Evolutionary conservation across 2,888 invertebrate genomes (phyloP), one percentile per base, ranked within the genome.

Genomic region (Dicyrtomina minuta): DNA sequence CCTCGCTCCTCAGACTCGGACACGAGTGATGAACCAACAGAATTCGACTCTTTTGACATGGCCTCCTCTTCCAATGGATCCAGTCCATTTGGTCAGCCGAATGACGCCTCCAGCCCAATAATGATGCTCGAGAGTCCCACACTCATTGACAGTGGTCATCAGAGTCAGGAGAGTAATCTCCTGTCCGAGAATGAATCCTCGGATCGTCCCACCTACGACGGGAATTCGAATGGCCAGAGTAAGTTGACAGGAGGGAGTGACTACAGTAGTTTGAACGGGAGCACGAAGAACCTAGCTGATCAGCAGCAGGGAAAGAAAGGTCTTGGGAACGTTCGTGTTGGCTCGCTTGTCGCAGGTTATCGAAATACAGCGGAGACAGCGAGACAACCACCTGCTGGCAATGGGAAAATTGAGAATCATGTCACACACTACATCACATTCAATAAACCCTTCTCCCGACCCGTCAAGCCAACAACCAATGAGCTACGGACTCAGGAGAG

Each of bases 1-100:
- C 68, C 68, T 5, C n/a, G 61, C 2, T 68, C 68, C 27, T 68
- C 68, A 1, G 61, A 62, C 6, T 68, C 68, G 27, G 68, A 68
- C 24, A 68, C 55, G 20, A 62, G 62, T 43, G 67, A 67, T 39
- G 68, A 68, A 17, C 61, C 60, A 10, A 68, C 62, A 46, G 68
- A 68, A 17, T 68, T 68, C 44, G 68, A 68, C 27, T 68, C 68
- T 2, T 68, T 68, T 62, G 68, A 68, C 46, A 53, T 68, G 53
- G 68, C 68, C 2, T 53, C 53, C 10, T 67, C 67, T 1, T 68
- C 68, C 24, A 68, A 62, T 62, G 62, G 62, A n/a, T 68, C 68
- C 22, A 68, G 68, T 51, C 68, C 68, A 3, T 68, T 62, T 33
- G 68, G 68, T 22, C 53, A 62, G 55, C 67, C 67, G 6, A 26